Percentiles rank a stretch among this genome's conserved stretches.
These are phyloP conservation scores for Tenodera sinensis DNA, from an alignment of 2,888 invertebrate species.

Conservation along the genomic window DNA sequence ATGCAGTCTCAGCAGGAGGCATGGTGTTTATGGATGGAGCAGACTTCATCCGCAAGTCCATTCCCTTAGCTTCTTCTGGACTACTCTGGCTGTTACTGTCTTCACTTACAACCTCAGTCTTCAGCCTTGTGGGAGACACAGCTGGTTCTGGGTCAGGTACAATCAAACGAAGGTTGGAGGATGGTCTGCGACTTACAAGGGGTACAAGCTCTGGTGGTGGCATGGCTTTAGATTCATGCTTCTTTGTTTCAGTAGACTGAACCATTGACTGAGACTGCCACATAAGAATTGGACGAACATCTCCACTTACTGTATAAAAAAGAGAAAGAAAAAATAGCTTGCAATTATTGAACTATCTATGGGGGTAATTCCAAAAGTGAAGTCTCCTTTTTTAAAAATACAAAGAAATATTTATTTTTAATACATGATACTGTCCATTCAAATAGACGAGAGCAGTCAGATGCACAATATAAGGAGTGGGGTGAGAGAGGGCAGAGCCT, in stretches of 20 bases:
- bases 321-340: background rate
- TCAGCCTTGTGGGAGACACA: background rate
- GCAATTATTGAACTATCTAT: background rate
- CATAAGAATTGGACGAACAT: background rate
- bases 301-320: background rate
- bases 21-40: background rate
- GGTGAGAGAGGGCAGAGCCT: too few relatives aligned
- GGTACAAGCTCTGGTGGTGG: constrained; percentile 60
- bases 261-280: constrained; percentile 3
- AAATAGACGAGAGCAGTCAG: too few relatives aligned
- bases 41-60: constrained; percentile 28
- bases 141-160: background rate
- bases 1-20: constrained; percentile 39
- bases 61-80: constrained; percentile 24
- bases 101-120: constrained; percentile 18
- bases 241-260: background rate
- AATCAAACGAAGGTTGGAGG: constrained; percentile 43
- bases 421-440: too few relatives aligned
- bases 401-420: too few relatives aligned
- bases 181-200: constrained; percentile 60
- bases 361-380: too few relatives aligned
- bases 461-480: too few relatives aligned
- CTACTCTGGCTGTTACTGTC: background rate
- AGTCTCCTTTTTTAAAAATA: too few relatives aligned
- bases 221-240: constrained; percentile 54